Conservation (phyloP, 2,797 vertebrate species). For the Microcaecilia unicolor region DNA sequence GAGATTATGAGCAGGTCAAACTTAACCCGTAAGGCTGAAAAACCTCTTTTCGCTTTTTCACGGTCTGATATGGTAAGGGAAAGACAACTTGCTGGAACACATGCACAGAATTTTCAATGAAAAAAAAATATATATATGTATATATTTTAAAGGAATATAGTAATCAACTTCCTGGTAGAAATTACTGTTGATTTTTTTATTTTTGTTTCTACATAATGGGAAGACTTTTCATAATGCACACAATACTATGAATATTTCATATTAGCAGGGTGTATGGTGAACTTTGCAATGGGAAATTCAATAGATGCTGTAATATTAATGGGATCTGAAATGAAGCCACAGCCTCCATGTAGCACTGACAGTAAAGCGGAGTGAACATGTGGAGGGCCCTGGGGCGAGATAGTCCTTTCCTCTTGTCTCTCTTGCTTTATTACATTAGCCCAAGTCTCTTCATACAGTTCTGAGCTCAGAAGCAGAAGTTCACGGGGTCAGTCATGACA, state of each 20-base stretch:
- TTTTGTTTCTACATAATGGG: constrained; percentile 15
- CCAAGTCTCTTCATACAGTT: constrained; percentile 39
- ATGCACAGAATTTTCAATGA: too few relatives aligned
- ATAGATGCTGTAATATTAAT: constrained; percentile 70
- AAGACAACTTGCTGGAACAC: too few relatives aligned
- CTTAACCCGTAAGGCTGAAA: too few relatives aligned
- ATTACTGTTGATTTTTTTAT: constrained; percentile 1
- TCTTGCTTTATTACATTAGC: constrained; percentile 58
- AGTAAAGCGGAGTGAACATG: constrained; percentile 54
- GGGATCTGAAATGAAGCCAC: constrained; percentile 62
- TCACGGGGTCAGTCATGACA: constrained; percentile 64
- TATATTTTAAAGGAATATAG: background rate
- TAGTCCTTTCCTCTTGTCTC: constrained; percentile 55
- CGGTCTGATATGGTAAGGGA: too few relatives aligned
- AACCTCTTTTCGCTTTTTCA: too few relatives aligned
- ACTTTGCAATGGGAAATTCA: constrained; percentile 61
- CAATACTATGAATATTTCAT: constrained; percentile 60
- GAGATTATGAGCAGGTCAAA: too few relatives aligned
- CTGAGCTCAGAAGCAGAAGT: constrained; percentile 54
- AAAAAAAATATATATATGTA: background rate
- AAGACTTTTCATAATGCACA: constrained; percentile 44
- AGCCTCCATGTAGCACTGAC: constrained; percentile 48
- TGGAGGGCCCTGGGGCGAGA: constrained; percentile 56
- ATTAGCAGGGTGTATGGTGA: constrained; percentile 45
- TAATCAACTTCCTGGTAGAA: constrained; percentile 24